Evolutionary conservation across 2,797 vertebrate genomes (phyloP).

Genomic region (Hyperoplus immaculatus): DNA sequence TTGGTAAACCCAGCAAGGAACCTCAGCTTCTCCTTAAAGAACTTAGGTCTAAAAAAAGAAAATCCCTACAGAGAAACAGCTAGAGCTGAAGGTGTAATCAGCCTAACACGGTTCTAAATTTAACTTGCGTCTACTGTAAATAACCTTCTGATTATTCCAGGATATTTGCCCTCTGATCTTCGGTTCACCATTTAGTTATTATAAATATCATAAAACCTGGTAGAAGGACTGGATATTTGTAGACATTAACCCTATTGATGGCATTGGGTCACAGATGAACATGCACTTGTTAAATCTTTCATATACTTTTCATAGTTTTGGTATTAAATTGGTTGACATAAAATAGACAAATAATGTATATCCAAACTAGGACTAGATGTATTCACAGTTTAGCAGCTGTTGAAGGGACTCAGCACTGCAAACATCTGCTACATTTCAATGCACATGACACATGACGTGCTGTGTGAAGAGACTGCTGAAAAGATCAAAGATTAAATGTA

Average conservation of each 20-base stretch:
- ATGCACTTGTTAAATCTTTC: not conserved
- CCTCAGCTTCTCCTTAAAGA: slow-evolving; percentile 3
- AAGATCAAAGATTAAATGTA: slow-evolving; percentile 71
- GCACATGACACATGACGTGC: slow-evolving; percentile 5
- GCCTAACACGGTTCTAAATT: not conserved
- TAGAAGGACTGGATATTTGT: not conserved
- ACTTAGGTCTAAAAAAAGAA: slow-evolving; percentile 40
- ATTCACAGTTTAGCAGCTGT: slow-evolving; percentile 17
- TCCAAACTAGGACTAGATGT: slow-evolving; percentile 7
- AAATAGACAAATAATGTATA: not conserved
- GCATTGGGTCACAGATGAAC: not conserved
- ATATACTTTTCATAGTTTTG: not conserved
- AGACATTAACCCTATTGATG: not conserved
- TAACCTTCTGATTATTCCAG: too few relatives aligned
- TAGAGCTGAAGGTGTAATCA: slow-evolving; percentile 9
- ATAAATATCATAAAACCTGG: not conserved
- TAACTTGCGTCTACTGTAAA: not conserved
- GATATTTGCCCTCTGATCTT: not conserved
- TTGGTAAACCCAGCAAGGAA: not conserved
- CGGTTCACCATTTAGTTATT: not conserved
- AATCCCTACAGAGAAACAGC: slow-evolving; percentile 28
- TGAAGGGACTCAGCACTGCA: not conserved
- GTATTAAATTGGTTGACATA: not conserved
- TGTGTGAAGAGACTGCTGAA: slow-evolving; percentile 33
- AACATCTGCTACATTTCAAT: slow-evolving; percentile 4